Percentiles rank a stretch among this genome's conserved stretches.
phyloP scores from a whole-genome alignment of 2,888 invertebrate genomes.

The Lycophotia porphyrea region DNA sequence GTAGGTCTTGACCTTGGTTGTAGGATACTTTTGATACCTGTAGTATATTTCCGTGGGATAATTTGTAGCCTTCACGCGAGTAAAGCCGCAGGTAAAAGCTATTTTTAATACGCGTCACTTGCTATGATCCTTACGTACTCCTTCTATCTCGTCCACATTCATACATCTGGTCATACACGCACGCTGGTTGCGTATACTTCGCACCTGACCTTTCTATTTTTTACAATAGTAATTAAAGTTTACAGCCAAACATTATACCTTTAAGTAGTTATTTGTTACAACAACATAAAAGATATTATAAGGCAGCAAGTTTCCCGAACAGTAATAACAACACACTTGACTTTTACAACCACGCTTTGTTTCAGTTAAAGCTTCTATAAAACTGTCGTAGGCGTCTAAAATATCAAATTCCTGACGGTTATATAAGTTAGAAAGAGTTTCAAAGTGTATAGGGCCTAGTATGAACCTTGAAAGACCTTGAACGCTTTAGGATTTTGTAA shows the following conservation, averaged over 20 bases:
- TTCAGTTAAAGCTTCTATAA: conserved; percentile 34
- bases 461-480: background rate
- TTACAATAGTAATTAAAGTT: background rate
- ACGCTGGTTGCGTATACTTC: background rate
- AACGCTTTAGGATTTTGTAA: background rate
- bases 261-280: conserved; percentile 29
- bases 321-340: conserved; percentile 38
- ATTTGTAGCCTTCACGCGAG: background rate
- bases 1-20: background rate
- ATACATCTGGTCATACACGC: background rate
- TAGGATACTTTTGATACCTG: background rate
- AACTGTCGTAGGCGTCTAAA: conserved; percentile 29
- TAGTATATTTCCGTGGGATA: background rate
- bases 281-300: conserved; percentile 32
- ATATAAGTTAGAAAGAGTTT: conserved; percentile 4
- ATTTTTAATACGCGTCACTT: background rate
- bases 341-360: conserved; percentile 42
- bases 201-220: background rate
- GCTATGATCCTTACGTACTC: background rate
- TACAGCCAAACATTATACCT: conserved; percentile 24
- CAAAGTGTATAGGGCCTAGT: background rate
- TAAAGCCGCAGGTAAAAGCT: background rate
- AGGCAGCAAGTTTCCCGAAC: conserved; percentile 25
- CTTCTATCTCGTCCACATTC: background rate
- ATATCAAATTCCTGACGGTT: conserved; percentile 33